Base-by-base conservation (phyloP, 1,140 invertebrate genomes). In the Antheraea mylitta region DNA sequence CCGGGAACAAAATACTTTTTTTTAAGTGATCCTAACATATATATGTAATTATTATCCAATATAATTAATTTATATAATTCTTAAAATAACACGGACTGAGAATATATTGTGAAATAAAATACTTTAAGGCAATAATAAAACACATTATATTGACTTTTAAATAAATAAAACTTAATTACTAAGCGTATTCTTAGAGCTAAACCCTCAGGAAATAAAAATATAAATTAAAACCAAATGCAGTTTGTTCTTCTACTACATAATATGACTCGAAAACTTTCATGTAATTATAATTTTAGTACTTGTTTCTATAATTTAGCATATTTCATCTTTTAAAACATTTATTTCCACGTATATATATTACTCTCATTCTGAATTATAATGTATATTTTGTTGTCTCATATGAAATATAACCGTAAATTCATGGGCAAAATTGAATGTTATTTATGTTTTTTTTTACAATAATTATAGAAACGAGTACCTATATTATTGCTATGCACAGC, bases 81-180 rank as follows among this genome's bases (percentile, higher is more conserved):
- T 42, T 42, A 7, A 11, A 9, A 7, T 42, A 9, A 42, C 7
- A 42, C 1, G 7, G 11, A 42, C 8, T 36, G 18, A 66, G 18
- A 37, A 38, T 3, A 36, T 37, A 13, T 19, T 16, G 37, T 16
- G 11, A 84, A 82, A 75, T 73, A 84, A 83, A 83, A 71, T 60
- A 64, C 70, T 67, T 77, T 66, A 63, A 61, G 71, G 74, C 72
- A 79, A 87, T 87, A 90, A 90, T 90, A 89, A 90, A 91, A 90
- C 89, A 86, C 85, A 83, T 88, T 88, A 89, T 91, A 90, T 90
- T 91, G 89, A 89, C 89, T 91, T 85, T 89, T 87, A 82, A 91
- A 91, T 91, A 91, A 91, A 90, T 91, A 88, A 87, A 89, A 75
- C 72, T 81, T 80, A 82, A 83, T 79, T 80, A 83, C 85, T 91